Conservation (phyloP, 2,797 vertebrate species). For the Falco concolor region DNA sequence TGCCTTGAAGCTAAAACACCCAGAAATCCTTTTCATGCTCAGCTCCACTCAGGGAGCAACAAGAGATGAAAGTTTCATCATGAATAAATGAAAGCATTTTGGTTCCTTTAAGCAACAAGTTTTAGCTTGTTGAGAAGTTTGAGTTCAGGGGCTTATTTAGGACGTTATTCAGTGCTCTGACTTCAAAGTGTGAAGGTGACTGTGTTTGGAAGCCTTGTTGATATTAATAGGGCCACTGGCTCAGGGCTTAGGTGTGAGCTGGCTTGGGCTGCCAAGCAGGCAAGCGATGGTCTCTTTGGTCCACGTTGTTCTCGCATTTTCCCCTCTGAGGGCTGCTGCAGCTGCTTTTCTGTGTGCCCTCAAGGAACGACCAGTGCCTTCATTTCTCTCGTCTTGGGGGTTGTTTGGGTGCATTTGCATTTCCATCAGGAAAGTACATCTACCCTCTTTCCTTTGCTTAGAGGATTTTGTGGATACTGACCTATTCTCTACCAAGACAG, state of each 20-base stretch:
- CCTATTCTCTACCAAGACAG: not conserved
- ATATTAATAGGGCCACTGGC: not conserved
- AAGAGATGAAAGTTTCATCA: not conserved
- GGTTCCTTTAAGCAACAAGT: not conserved
- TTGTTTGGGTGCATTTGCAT: not conserved
- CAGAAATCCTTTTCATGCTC: not conserved
- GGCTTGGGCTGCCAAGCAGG: not conserved
- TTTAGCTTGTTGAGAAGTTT: not conserved
- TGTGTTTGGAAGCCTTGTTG: not conserved
- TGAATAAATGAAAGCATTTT: not conserved
- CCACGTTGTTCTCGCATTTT: fast-evolving
- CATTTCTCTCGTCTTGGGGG: not conserved
- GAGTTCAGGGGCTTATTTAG: not conserved
- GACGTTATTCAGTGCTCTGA: fast-evolving
- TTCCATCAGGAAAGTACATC: not conserved
- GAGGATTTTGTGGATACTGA: not conserved
- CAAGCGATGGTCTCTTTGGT: not conserved
- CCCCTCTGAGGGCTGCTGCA: not conserved
- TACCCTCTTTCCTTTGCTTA: not conserved
- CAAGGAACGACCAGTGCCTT: not conserved
- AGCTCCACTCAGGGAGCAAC: not conserved
- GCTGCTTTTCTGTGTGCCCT: not conserved
- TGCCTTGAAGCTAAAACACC: not conserved
- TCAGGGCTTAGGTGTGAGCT: not conserved
- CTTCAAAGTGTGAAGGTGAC: not conserved